phyloP scores from a whole-genome alignment of 2,113 vertebrate species.

The Corynorhinus townsendii region DNA sequence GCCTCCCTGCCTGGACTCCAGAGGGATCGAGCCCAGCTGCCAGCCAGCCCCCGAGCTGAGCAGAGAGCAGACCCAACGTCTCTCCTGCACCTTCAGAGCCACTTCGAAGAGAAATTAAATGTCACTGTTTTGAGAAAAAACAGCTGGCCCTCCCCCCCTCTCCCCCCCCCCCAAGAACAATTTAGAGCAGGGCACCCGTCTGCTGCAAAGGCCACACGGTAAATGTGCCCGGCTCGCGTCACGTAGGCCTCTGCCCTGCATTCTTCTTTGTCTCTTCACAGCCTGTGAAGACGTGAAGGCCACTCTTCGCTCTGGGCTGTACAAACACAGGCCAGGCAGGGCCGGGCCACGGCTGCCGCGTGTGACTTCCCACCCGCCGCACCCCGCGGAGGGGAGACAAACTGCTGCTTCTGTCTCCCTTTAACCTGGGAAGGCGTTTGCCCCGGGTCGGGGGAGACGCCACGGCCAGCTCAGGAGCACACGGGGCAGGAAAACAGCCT shows the following conservation, averaged over 20 bases:
- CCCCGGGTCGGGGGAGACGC: not conserved
- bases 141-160: not conserved
- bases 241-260: not conserved
- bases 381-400: not conserved
- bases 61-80: not conserved
- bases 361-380: not conserved
- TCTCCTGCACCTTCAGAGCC: not conserved
- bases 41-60: too few relatives aligned
- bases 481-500: not conserved
- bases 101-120: not conserved
- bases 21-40: not conserved
- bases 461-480: not conserved
- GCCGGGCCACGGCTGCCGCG: not conserved
- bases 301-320: not conserved
- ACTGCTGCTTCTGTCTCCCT: not conserved
- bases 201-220: not conserved
- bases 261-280: not conserved
- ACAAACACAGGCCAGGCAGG: not conserved
- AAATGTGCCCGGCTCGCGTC: not conserved
- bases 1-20: too few relatives aligned
- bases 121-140: not conserved
- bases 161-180: not conserved
- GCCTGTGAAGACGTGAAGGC: not conserved
- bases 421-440: not conserved
- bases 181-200: not conserved